A percentile compares a stretch with the other conserved stretches of the same genome.
Evolutionary conservation across 2,888 invertebrate species (phyloP).

Genomic region (Stenichneumon culpator): DNA sequence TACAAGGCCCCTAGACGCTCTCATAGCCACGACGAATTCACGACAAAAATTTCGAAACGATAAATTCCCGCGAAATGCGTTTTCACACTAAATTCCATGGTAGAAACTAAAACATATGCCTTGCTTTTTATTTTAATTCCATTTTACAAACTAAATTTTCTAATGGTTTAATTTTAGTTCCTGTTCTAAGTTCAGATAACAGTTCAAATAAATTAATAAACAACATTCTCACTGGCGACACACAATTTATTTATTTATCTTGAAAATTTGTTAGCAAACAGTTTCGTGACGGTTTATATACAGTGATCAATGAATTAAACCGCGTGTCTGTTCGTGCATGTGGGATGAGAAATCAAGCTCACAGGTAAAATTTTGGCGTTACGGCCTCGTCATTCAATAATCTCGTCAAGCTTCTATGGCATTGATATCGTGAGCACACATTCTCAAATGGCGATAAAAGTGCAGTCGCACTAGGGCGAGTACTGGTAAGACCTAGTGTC

Average conservation of each 20-base stretch:
- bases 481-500: slow-evolving; percentile 83
- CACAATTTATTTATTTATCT: slow-evolving; percentile 1
- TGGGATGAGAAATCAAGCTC: slow-evolving; percentile 12
- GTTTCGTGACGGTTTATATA: slow-evolving; percentile 6
- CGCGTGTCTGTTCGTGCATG: background rate
- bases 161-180: no score
- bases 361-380: background rate
- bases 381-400: background rate
- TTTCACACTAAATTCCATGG: no score
- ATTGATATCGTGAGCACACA: background rate
- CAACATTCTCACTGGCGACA: background rate
- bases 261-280: background rate
- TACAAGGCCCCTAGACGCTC: no score
- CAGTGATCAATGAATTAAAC: slow-evolving; percentile 18
- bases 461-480: background rate
- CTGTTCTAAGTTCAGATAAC: background rate
- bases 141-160: no score
- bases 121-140: no score
- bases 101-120: no score
- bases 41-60: no score
- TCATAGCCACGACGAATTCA: no score
- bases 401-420: slow-evolving; percentile 10
- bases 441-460: background rate
- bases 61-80: no score
- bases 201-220: background rate